Evolutionary conservation across 2,888 invertebrate genomes (phyloP).

Genomic region (Agriopis aurantiaria): DNA sequence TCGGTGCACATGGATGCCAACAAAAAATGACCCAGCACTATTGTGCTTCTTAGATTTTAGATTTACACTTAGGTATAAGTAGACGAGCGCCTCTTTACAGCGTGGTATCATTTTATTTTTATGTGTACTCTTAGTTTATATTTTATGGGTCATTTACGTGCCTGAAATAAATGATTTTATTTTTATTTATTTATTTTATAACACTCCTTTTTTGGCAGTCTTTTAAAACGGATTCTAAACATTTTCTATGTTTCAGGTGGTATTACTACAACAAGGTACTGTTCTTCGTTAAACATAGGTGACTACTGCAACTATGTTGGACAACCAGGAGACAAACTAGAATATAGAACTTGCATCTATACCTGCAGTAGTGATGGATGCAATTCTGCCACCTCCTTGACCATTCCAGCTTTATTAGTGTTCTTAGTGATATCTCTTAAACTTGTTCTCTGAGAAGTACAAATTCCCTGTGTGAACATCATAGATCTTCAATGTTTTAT

Average conservation of each 20-base stretch:
- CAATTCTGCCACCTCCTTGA: constrained; percentile 85
- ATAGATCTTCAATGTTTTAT: constrained; percentile 1
- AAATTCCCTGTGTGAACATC: constrained; percentile 14
- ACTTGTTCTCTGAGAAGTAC: constrained; percentile 41
- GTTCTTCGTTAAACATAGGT: constrained; percentile 94
- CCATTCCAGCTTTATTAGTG: constrained; percentile 54
- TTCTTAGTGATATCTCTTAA: constrained; percentile 48
- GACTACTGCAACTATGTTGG: constrained; percentile 96
- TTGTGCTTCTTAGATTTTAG: too few relatives aligned
- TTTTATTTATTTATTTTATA: too few relatives aligned
- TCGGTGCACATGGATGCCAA: too few relatives aligned
- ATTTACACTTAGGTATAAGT: too few relatives aligned
- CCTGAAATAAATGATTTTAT: too few relatives aligned
- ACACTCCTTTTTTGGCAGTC: not conserved
- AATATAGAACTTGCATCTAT: constrained; percentile 95
- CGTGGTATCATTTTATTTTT: too few relatives aligned
- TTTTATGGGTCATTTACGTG: too few relatives aligned
- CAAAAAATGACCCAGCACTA: too few relatives aligned
- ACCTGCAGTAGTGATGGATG: constrained; percentile 95
- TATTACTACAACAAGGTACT: constrained; percentile 94
- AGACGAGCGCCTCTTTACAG: too few relatives aligned
- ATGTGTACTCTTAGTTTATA: too few relatives aligned
- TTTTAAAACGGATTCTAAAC: not conserved
- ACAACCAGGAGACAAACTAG: constrained; percentile 93
- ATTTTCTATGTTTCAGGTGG: constrained; percentile 88